Evolutionary conservation across 2,113 vertebrate genomes (phyloP), one percentile per base, ranked within the genome.

Genomic region (Neotoma lepida): DNA sequence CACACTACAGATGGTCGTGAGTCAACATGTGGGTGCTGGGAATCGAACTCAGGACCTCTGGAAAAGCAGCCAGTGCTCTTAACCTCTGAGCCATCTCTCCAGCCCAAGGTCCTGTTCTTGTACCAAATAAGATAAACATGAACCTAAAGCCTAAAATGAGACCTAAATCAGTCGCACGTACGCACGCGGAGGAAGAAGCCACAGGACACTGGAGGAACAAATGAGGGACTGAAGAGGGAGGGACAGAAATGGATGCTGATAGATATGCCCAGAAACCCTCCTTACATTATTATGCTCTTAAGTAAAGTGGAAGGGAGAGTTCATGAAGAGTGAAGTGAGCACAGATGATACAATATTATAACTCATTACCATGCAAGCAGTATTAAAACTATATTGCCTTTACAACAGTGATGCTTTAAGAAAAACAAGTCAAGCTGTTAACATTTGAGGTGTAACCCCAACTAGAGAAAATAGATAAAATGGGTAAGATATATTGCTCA

Each of bases 101-200:
- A 15, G n/a, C 30, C 14, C 46, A 63, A 44, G 24, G 20, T n/a
- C 13, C 56, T 26, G n/a, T 41, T 6, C 46, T 35, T 78, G 46
- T 51, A 17, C 54, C 76, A 63, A 41, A 41, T 26, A 78, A 82
- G 35, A 78, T 8, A 33, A 54, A 80, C 49, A 35, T 13, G 8
- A 0, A 7, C 58, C 58, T 33, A 41, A 77, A 56, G 46, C 73
- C 30, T 80, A 77, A 87, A 86, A 89, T 44, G 4, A 63, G 18
- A 89, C n/a, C 46, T 84, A 51, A 71, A 97, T 71, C 46, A 89
- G 35, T 61, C 58, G 20, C 30, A 94, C 35, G n/a, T 35, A 78
- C 85, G 30, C 9, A 30, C 24, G 30, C 88, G 73, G 2, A 35
- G 1, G 33, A 2, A n/a, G 4, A 82, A 15, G 18, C 24, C 14